A percentile compares a stretch with the other conserved stretches of the same genome.
phyloP scores from a whole-genome alignment of 2,888 invertebrate genomes.

The Halictus ligatus region DNA sequence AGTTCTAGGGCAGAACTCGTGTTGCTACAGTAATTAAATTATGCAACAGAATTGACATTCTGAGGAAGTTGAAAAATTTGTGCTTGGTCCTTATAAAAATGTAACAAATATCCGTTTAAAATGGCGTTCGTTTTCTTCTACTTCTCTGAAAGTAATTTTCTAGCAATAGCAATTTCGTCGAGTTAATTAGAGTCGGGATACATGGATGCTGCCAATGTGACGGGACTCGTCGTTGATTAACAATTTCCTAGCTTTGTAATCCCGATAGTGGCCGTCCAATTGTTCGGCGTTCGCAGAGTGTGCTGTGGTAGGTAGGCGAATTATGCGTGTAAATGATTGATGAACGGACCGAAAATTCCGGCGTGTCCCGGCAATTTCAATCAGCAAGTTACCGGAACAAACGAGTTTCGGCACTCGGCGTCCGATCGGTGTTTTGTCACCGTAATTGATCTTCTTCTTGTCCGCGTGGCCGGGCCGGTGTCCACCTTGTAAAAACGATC shows the following conservation, averaged over 20 bases:
- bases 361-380: neutral
- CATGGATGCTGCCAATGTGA: too few species aligned
- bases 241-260: neutral
- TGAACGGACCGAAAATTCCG: neutral
- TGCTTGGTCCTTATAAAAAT: too few species aligned
- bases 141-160: too few species aligned
- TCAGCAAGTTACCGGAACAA: slow-evolving; percentile 23
- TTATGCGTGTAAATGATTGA: neutral
- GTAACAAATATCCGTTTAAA: too few species aligned
- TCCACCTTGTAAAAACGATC: slow-evolving; percentile 71
- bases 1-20: too few species aligned
- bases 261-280: neutral
- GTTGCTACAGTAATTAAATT: too few species aligned
- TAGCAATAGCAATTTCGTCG: too few species aligned
- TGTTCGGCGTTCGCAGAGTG: neutral
- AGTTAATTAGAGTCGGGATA: too few species aligned
- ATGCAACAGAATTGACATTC: too few species aligned
- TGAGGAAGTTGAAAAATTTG: too few species aligned
- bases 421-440: slow-evolving; percentile 69
- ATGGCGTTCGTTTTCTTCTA: too few species aligned
- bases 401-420: slow-evolving; percentile 43
- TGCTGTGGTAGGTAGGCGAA: neutral
- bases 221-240: too few species aligned
- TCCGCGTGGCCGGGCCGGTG: slow-evolving; percentile 75
- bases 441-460: slow-evolving; percentile 81